Base-by-base conservation (phyloP, 2,113 vertebrate genomes). In the Cyanistes caeruleus region DNA sequence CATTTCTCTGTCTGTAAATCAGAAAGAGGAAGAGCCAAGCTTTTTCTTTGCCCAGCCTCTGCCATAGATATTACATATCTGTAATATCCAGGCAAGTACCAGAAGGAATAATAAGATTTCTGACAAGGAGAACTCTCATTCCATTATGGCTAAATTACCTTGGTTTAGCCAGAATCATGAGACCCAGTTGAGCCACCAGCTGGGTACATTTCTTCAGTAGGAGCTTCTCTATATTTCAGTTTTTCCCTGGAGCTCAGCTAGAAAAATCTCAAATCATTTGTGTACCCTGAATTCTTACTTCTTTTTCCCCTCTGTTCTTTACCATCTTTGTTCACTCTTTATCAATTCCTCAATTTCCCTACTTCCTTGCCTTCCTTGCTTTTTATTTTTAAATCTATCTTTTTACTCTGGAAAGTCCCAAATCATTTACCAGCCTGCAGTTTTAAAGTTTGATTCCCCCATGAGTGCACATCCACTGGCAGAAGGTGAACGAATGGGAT, bases 341-440 rank as follows among this genome's bases (percentile, higher is more conserved):
- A 86, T n/a, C 75, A 92, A 39, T 69, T 72, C 89, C 64, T 92
- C 44, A 33, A 84, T 93, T 87, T 67, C 72, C 17, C 43, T 58
- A 23, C 72, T 90, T 87, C 62, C 56, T 90, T 52, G 22, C 48
- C 48, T 86, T 85, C 12, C 58, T 86, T 0, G 0, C 21, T 83
- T 91, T 90, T 80, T 59, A 41, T 85, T 96, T 88, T 70, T 81
- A 94, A 86, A 68, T 78, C 48, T 63, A 6, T 51, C 73, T 90
- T 90, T 95, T 72, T 94, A n/a, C 67, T 84, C 52, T 70, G 76
- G 52, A 62, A 96, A 89, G 31, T 94, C 92, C 80, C 92, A 93
- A 60, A 95, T 49, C 76, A 72, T 95, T 89, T 92, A 84, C 83
- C 56, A 92, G 58, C 44, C 77, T 76, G 76, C 23, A 37, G 39